Base-by-base conservation (phyloP, 2,113 vertebrate species). In the Poeciliopsis prolifica region DNA sequence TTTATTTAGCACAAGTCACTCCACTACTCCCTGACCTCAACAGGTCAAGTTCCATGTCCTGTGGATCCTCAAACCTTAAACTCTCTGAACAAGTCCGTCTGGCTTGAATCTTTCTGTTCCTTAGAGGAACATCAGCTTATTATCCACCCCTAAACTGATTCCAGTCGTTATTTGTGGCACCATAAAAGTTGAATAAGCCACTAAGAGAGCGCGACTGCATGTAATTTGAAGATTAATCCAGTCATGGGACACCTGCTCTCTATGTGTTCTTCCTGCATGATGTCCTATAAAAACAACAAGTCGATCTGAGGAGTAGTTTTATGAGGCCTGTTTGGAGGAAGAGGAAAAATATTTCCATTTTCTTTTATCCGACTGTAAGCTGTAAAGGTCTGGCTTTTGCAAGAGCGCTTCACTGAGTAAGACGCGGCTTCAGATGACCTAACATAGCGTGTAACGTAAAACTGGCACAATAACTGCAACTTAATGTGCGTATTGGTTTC, bases 391-490 rank as follows among this genome's bases (percentile, higher is more conserved):
- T 54, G 15, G 6, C 22, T 22, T 54, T 24, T 22, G 15, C 48
- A 28, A 28, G 28, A 31, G 60, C 13, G n/a, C 15, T 62, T 62
- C 28, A 62, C 14, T 19, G 61, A 65, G 17, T 31, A 11, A 54
- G 2, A 54, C 11, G 22, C 19, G 3, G 9, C 17, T 42, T 28
- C 10, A 19, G 61, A 61, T 40, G 40, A 51, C 26, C 28, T 5
- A 61, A 40, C 58, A 61, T 28, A 29, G 28, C 22, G 51, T 37
- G 24, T 61, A 61, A 40, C 60, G 9, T 28, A 28, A 62, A 29
- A 72, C 35, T 42, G 60, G 42, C 19, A 64, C 79, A 71, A 66
- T 64, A 35, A 67, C 58, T 54, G 1, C 4, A 33, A 5, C 48
- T 19, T 19, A 35, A 66, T 58, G 26, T 66, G 37, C 3, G 64